Evolutionary conservation across 2,113 vertebrate genomes (phyloP), one percentile per base, ranked within the genome.

Genomic region (Grammomys surdaster): DNA sequence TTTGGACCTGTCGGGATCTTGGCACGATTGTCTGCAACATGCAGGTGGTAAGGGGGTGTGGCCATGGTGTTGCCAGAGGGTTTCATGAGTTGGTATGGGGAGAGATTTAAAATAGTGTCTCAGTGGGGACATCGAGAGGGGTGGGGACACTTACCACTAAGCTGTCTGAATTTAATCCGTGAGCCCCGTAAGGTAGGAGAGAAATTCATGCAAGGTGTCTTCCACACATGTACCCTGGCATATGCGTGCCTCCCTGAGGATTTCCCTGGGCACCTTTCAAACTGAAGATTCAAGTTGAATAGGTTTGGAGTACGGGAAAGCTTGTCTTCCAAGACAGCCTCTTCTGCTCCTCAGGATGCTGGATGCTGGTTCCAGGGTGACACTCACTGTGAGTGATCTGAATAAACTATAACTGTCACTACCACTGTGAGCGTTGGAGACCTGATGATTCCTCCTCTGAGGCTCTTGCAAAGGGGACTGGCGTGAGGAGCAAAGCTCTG

Each of bases 401-500:
- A 33, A 28, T 2, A 48, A 95, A 70, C 36, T 40, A 7, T 56
- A 17, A 33, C 65, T 6, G 12, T 8, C 10, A 1, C 22, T 13
- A 22, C 17, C 28, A 22, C 43, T 46, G 2, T 84, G 4, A 0
- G 9, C 70, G 17, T 36, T 14, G 40, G 36, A 11, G 0, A 1
- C 4, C 12, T 13, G 12, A 51, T 10, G 43, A 31, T 51, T n/a
- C 48, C 40, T 3, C 0, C 7, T 43, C 69, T 73, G 70, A 3
- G 22, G 14, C 33, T 73, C 20, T 14, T 26, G 11, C 1, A 22
- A 7, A 7, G 33, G 46, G 28, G 54, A 69, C 75, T 17, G 19
- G 28, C 0, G 28, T 1, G 63, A 87, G 5, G 60, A n/a, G 11
- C 43, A 19, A 2, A 0, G 58, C 36, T 3, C 2, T 0, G 0